These are phyloP conservation scores for Zhuqinia jingwanae DNA, from an alignment of 2,888 invertebrate species.

Conservation along the genomic window DNA sequence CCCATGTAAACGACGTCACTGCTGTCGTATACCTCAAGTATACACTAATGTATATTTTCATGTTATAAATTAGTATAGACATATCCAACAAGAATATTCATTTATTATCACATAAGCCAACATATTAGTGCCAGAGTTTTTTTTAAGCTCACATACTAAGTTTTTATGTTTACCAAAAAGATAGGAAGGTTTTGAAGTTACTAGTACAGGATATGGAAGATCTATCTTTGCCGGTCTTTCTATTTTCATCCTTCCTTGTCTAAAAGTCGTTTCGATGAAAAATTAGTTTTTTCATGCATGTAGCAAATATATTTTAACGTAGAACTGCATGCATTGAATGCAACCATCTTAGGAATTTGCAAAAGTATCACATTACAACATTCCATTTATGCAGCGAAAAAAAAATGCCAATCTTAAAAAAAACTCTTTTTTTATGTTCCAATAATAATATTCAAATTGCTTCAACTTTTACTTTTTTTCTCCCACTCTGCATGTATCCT, in stretches of 20 bases:
- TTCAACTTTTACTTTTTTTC: not conserved
- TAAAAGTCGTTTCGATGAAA: slow-evolving; percentile 13
- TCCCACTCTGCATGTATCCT: too few species aligned
- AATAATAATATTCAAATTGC: slow-evolving; percentile 20
- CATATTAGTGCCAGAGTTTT: not conserved
- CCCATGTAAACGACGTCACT: too few species aligned
- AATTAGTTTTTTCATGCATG: slow-evolving; percentile 21
- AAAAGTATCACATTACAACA: slow-evolving; percentile 22
- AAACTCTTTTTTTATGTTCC: not conserved
- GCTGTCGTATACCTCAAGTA: too few species aligned
- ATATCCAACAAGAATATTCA: not conserved
- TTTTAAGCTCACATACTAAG: slow-evolving; percentile 2
- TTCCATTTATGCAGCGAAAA: not conserved
- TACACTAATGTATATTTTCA: too few species aligned
- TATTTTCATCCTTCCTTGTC: not conserved
- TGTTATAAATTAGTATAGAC: not conserved
- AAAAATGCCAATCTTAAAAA: not conserved
- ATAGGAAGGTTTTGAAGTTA: not conserved
- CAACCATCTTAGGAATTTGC: slow-evolving; percentile 27
- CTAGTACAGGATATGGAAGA: not conserved
- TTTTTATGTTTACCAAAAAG: slow-evolving; percentile 6
- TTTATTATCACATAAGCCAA: slow-evolving; percentile 4
- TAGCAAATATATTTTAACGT: not conserved
- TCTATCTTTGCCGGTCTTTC: not conserved
- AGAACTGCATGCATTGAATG: not conserved